Evolutionary conservation across 2,888 invertebrate genomes (phyloP), one percentile per base, ranked within the genome.

Genomic region (Drosophila neonasuta): DNA sequence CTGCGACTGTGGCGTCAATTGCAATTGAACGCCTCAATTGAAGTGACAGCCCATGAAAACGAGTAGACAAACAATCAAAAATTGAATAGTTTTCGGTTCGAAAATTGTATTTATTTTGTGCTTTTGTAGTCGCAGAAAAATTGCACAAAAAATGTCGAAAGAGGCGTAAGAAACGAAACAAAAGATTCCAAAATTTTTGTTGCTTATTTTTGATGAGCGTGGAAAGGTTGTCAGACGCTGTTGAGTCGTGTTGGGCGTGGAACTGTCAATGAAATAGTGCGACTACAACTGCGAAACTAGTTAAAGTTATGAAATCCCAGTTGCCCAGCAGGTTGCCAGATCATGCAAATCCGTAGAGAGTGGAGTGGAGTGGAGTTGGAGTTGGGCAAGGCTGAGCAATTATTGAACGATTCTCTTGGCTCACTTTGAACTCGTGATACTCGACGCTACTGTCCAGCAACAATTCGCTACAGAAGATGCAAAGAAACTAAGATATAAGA

Each of bases 11-110:
- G 68, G 70, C 80, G 59, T 82, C 77, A 59, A 82, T 82, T 79
- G 82, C 73, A 79, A 70, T 79, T 58, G 80, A 85, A 77, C 52
- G 71, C 69, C 76, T 69, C 74, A 74, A 59, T 67, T 83, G 66
- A 74, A 80, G 74, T 80, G 83, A 86, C 86, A 80, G 78, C 68
- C 80, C 86, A 69, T 78, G 76, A 74, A 82, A 78, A 85, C 65
- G 73, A 81, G 80, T 75, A 59, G 76, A 73, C 69, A 79, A 86
- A 80, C 76, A 81, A 71, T 63, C 66, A 65, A 64, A 62, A 15
- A 51, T 70, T 78, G 65, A 62, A 78, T 71, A 71, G 70, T 68
- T 72, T 57, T 68, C 66, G 71, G 72, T 59, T 64, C 59, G 70
- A 69, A 72, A 63, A 64, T 13, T 50, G 9, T 59, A 54, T 39